These are phyloP conservation scores for Gnathonemus echidnorhynchus DNA, from an alignment of 2,113 vertebrate genomes.

Conservation along the genomic window DNA sequence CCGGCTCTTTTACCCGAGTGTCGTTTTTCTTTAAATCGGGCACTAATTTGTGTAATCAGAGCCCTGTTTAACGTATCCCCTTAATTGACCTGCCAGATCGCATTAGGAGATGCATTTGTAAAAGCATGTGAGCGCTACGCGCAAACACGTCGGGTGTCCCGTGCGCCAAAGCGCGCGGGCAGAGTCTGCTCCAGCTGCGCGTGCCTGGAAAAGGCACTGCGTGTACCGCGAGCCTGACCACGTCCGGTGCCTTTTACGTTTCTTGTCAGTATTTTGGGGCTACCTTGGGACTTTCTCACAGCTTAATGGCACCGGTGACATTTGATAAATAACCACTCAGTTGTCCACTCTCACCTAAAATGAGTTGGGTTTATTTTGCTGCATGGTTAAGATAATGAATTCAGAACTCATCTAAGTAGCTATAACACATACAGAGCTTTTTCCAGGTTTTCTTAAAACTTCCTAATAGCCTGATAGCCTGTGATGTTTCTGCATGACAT, in stretches of 20 bases:
- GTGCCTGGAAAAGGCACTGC: conserved; percentile 38
- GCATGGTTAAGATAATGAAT: background rate
- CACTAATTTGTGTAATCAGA: conserved; percentile 31
- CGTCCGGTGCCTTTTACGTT: background rate
- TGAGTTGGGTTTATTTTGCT: background rate
- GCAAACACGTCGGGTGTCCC: conserved; percentile 42
- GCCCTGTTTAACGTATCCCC: conserved; percentile 26
- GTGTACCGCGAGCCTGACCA: background rate
- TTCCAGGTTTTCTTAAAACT: background rate
- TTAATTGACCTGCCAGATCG: conserved; percentile 41
- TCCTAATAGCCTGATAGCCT: background rate
- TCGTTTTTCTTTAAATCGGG: conserved; percentile 23
- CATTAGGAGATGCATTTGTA: conserved; percentile 36
- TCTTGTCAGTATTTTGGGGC: background rate
- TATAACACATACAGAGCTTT: background rate
- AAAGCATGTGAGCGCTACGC: conserved; percentile 47
- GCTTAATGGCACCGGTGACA: background rate
- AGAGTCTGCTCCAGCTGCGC: conserved; percentile 29
- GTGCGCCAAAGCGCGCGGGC: conserved; percentile 31
- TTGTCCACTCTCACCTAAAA: background rate
- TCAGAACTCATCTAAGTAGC: background rate
- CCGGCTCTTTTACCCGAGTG: background rate
- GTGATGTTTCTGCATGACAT: background rate
- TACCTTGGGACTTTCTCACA: background rate
- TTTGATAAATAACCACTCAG: background rate